Evolutionary conservation across 2,113 vertebrate species (phyloP).

Genomic region (Empidonax alnorum): DNA sequence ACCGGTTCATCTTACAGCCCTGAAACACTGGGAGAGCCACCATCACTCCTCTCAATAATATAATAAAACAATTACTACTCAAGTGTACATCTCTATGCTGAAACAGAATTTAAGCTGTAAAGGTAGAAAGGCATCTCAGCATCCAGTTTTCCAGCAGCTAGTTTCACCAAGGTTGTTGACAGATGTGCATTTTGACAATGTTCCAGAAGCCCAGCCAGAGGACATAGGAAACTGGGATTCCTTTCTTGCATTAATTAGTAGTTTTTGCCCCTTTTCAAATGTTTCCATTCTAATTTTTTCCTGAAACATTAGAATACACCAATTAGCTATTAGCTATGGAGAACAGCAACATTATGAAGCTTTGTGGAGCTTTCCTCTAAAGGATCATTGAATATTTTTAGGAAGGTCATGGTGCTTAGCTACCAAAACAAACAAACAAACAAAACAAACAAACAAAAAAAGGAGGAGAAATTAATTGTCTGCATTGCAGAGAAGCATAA

Average conservation of each 20-base stretch:
- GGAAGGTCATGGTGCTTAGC: constrained; percentile 47
- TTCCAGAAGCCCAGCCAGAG: background rate
- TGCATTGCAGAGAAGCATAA: constrained; percentile 62
- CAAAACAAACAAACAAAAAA: background rate
- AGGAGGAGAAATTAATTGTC: background rate
- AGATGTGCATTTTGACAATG: background rate
- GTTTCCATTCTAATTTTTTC: background rate
- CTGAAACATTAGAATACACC: background rate
- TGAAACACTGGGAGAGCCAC: background rate
- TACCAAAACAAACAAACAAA: background rate
- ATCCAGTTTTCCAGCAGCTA: background rate
- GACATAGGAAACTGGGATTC: background rate
- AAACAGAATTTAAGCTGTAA: background rate
- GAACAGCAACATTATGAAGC: background rate
- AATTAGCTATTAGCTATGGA: background rate
- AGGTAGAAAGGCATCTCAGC: background rate
- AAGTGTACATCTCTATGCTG: background rate
- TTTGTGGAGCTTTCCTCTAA: background rate
- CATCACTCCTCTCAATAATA: background rate
- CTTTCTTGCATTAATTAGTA: background rate
- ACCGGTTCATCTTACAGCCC: background rate
- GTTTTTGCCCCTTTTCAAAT: background rate
- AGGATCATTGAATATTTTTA: constrained; percentile 47
- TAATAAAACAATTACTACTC: background rate
- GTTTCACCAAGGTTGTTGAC: background rate